Base-by-base conservation (phyloP, 2,888 invertebrate genomes). In the Pyrgus malvae region DNA sequence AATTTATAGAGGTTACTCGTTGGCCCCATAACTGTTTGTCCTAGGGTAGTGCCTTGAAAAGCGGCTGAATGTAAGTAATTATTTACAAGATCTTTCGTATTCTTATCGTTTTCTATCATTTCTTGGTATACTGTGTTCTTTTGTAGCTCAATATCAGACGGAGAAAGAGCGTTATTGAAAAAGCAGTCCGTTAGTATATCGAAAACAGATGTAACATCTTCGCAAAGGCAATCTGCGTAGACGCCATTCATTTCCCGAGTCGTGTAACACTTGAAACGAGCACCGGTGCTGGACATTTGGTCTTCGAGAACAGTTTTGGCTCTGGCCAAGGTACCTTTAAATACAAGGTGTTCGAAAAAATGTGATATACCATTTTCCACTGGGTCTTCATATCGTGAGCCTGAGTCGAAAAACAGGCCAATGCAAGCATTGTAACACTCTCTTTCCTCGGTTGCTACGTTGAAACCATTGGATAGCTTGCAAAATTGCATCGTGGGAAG, bases 181-280 rank as follows among this genome's bases (percentile, higher is more conserved):
- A 99, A 93, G 72, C 99, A 99, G 72, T 99, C 99, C 1, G 97
- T 92, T 49, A 99, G 91, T 65, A 99, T 96, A 76, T 99, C 98
- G 16, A 99, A 91, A 3, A 97, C 96, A 72, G 94, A 93, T 0
- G 95, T 93, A 0, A 98, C 92, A 86, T 99, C 97, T 73, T 95
- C 93, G 1, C 94, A 91, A 58, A 99, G 91, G 74, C 98, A 98
- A 82, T 98, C 97, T 11, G 97, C 98, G 77, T 98, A 99, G 84
- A 97, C 99, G 0, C 96, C 97, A 8, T 97, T 97, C 83, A 99
- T 97, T 83, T 99, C 99, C 53, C 99, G 92, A 37, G 97, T 97
- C 2, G 99, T 99, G 81, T 97, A 97, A 4, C 98, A 98, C 83
- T 98, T 98, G 67, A 99, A 91, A 72, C 97, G 98, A 2, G 98